Evolutionary conservation across 1,140 invertebrate species (phyloP).

Genomic region (Stegodyphus dumicola): DNA sequence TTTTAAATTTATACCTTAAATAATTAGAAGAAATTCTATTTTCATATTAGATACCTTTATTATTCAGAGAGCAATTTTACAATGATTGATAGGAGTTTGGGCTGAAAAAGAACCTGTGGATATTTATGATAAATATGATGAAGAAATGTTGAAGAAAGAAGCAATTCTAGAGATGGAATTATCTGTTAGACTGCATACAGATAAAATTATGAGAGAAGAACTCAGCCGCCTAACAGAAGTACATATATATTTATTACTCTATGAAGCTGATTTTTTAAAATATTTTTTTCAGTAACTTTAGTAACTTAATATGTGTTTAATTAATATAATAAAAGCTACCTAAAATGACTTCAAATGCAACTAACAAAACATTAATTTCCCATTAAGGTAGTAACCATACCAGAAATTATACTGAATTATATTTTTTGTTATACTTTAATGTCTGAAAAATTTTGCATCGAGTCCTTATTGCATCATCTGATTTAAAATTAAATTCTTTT

Average conservation of each 20-base stretch:
- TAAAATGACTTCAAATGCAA: too few species aligned
- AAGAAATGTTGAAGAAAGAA: slow-evolving; percentile 80
- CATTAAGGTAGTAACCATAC: too few species aligned
- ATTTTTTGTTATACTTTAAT: too few species aligned
- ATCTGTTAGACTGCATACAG: slow-evolving; percentile 84
- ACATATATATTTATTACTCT: slow-evolving; percentile 6
- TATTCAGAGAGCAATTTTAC: slow-evolving; percentile 62
- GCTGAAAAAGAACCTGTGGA: slow-evolving; percentile 79
- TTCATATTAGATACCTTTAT: neutral
- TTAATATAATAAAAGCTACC: too few species aligned
- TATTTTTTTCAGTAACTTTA: too few species aligned
- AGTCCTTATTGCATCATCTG: too few species aligned
- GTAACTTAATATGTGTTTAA: too few species aligned
- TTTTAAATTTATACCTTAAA: neutral
- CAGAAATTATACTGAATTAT: too few species aligned
- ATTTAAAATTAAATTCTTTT: too few species aligned
- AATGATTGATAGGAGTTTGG: slow-evolving; percentile 77
- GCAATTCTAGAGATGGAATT: slow-evolving; percentile 85
- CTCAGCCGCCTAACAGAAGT: slow-evolving; percentile 81
- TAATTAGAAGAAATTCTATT: neutral
- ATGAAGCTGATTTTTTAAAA: too few species aligned
- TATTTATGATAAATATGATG: slow-evolving; percentile 78
- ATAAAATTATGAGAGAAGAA: slow-evolving; percentile 87
- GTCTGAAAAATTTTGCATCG: too few species aligned
- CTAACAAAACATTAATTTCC: too few species aligned